Conservation (phyloP, 1,140 invertebrate genomes). For the Euschistus heros region DNA sequence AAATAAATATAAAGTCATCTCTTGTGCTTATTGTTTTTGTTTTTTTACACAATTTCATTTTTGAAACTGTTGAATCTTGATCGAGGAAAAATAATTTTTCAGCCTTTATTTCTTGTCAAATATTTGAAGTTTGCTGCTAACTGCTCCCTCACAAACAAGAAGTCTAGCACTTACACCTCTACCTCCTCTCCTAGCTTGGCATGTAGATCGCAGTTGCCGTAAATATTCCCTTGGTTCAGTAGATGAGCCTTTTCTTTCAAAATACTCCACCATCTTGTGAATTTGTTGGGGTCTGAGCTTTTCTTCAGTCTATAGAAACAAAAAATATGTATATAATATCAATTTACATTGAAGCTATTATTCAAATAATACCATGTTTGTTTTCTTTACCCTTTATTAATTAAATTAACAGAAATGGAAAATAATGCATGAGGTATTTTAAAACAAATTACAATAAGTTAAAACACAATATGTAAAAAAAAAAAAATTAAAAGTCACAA, state of each 20-base stretch:
- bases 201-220: constrained; percentile 31
- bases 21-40: too few species aligned
- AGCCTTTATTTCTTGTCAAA: constrained; percentile 59
- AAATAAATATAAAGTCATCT: too few species aligned
- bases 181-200: constrained; percentile 29
- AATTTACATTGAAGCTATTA: neutral
- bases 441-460: too few species aligned
- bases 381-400: too few species aligned
- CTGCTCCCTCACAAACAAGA: constrained; percentile 68
- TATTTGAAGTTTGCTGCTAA: constrained; percentile 69
- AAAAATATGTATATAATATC: neutral
- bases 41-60: too few species aligned
- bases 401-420: too few species aligned
- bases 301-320: neutral
- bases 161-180: constrained; percentile 42
- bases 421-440: too few species aligned
- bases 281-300: constrained; percentile 58
- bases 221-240: constrained; percentile 33
- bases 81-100: too few species aligned
- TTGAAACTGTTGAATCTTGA: too few species aligned
- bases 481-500: too few species aligned
- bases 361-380: too few species aligned
- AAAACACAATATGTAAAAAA: too few species aligned
- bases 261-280: constrained; percentile 77
- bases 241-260: constrained; percentile 54